phyloP scores from a whole-genome alignment of 2,888 invertebrate species.

The Synergus itoensis region DNA sequence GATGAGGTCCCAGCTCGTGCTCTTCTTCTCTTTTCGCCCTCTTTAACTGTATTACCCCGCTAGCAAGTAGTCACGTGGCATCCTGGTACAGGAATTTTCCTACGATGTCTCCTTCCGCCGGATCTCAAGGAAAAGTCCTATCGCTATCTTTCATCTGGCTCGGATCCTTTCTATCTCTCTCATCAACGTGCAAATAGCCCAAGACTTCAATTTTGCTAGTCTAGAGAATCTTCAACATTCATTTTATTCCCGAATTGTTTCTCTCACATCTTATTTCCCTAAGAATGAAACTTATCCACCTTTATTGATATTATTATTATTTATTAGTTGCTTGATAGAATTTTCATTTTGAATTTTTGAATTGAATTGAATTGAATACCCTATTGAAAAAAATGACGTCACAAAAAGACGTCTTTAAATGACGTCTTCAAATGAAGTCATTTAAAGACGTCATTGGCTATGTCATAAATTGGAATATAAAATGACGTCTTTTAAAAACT shows the following conservation, averaged over 20 bases:
- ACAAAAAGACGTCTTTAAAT: too few relatives aligned
- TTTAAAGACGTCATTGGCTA: too few relatives aligned
- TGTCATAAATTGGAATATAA: too few relatives aligned
- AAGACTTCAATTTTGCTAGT: background rate
- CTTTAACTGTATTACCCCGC: conserved; percentile 66
- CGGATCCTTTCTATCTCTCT: conserved; percentile 11
- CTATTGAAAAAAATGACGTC: too few relatives aligned
- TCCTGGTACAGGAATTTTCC: conserved; percentile 62
- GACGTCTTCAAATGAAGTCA: too few relatives aligned
- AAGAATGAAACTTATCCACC: background rate
- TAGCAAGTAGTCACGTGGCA: conserved; percentile 42
- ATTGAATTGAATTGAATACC: too few relatives aligned
- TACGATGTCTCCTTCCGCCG: conserved; percentile 61
- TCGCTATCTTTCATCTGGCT: conserved; percentile 5
- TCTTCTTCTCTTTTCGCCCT: conserved; percentile 54
- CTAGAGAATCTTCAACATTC: background rate
- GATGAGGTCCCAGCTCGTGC: conserved; percentile 72
- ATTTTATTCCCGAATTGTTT: background rate
- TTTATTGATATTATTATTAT: background rate
- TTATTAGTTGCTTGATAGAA: too few relatives aligned
- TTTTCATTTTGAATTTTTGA: too few relatives aligned
- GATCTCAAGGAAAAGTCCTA: conserved; percentile 53
- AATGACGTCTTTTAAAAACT: too few relatives aligned
- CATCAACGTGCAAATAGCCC: conserved; percentile 23
- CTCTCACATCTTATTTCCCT: background rate